phyloP scores from a whole-genome alignment of 2,888 invertebrate genomes.

The Willowsia nigromaculata region DNA sequence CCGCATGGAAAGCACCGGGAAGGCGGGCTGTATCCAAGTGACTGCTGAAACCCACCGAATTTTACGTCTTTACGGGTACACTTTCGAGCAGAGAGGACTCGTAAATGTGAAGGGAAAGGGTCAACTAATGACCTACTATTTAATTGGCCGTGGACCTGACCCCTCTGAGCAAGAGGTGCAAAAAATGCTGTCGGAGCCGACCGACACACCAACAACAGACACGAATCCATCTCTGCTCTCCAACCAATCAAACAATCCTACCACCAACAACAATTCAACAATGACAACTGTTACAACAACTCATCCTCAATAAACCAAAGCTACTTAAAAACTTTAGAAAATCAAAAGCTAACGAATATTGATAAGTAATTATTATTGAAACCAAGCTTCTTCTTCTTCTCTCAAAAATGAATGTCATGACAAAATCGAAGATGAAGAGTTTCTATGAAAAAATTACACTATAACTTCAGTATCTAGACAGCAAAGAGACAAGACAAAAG shows the following conservation, averaged over 20 bases:
- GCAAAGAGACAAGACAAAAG: not conserved
- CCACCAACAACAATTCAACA: not conserved
- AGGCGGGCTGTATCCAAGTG: constrained; percentile 83
- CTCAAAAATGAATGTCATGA: not conserved
- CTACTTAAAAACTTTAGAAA: not conserved
- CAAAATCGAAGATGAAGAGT: not conserved
- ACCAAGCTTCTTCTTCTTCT: not conserved
- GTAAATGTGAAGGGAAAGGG: constrained; percentile 99
- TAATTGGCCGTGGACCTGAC: constrained; percentile 83
- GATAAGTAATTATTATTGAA: not conserved
- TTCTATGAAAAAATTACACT: not conserved
- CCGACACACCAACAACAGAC: not conserved
- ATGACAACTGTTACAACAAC: not conserved
- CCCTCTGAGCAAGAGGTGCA: constrained; percentile 75
- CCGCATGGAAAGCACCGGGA: constrained; percentile 97
- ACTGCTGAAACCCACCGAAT: constrained; percentile 96
- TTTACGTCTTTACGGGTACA: constrained; percentile 92
- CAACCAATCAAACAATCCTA: not conserved
- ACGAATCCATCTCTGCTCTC: not conserved
- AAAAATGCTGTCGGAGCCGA: constrained; percentile 69
- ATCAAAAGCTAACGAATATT: too few relatives aligned
- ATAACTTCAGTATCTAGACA: not conserved
- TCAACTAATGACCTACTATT: constrained; percentile 95
- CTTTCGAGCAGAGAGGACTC: constrained; percentile 95
- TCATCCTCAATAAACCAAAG: not conserved